Evolutionary conservation across 2,888 invertebrate genomes (phyloP).

Genomic region (Mystacides longicornis): DNA sequence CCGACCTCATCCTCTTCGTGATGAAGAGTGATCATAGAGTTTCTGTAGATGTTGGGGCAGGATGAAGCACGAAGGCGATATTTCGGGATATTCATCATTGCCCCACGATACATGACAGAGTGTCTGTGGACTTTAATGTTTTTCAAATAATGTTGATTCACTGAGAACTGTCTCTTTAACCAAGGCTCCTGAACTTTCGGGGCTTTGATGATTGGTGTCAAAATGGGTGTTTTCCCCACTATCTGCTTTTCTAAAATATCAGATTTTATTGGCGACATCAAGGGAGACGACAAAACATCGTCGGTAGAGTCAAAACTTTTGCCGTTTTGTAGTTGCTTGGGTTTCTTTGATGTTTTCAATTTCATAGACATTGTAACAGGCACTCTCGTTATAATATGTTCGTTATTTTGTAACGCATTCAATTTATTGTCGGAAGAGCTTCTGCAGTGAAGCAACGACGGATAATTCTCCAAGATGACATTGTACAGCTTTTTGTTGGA

Average conservation of each 20-base stretch:
- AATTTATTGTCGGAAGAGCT: conserved; percentile 59
- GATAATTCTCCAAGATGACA: conserved; percentile 66
- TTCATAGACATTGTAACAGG: conserved; percentile 59
- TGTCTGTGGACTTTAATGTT: conserved; percentile 67
- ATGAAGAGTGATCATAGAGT: conserved; percentile 80
- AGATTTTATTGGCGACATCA: conserved; percentile 5
- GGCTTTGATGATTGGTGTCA: conserved; percentile 20
- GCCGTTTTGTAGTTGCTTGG: conserved; percentile 6
- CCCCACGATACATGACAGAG: conserved; percentile 79
- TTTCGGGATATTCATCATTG: conserved; percentile 73
- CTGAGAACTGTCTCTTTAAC: conserved; percentile 48
- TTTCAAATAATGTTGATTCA: conserved; percentile 58
- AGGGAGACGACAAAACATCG: conserved; percentile 19
- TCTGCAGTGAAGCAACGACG: conserved; percentile 56
- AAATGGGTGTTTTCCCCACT: conserved; percentile 11
- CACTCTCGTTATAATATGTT: conserved; percentile 42
- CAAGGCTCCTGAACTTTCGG: conserved; percentile 32
- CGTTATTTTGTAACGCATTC: conserved; percentile 33
- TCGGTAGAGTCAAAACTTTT: conserved; percentile 22
- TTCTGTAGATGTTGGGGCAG: conserved; percentile 84
- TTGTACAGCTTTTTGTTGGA: conserved; percentile 60
- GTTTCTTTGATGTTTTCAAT: conserved; percentile 37
- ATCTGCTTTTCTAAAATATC: conserved; percentile 31
- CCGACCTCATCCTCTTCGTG: conserved; percentile 67
- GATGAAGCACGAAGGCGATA: conserved; percentile 80